These are phyloP conservation scores for Pollachius pollachius DNA, from an alignment of 2,113 vertebrate species.

Conservation along the genomic window DNA sequence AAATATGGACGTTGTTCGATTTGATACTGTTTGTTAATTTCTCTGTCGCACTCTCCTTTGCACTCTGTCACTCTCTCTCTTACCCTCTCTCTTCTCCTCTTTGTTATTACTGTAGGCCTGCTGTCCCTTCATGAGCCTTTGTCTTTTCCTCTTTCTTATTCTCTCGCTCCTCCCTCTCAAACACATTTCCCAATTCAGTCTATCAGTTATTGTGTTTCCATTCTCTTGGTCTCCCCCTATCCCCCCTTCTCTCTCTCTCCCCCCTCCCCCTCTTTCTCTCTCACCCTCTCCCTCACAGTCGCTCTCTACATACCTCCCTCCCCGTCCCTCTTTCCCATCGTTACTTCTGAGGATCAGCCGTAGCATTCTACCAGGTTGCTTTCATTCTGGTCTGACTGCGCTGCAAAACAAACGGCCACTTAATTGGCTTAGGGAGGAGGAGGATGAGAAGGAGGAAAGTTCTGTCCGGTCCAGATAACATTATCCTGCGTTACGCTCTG, in stretches of 20 bases:
- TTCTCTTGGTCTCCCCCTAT: neutral
- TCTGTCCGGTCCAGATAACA: constrained; percentile 54
- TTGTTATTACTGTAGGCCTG: too few relatives aligned
- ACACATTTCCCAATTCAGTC: neutral
- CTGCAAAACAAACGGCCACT: constrained; percentile 54
- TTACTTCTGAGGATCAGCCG: neutral
- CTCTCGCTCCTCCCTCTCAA: neutral
- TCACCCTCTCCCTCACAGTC: neutral
- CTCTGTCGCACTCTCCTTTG: neutral
- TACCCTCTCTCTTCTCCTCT: neutral
- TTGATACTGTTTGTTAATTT: too few relatives aligned
- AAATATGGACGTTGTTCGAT: too few relatives aligned
- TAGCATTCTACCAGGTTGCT: neutral
- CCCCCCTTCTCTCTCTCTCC: neutral
- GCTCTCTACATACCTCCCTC: neutral
- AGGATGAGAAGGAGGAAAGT: constrained; percentile 26
- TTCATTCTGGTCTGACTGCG: constrained; percentile 15
- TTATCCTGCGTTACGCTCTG: constrained; percentile 44
- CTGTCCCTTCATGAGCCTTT: neutral
- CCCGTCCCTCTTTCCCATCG: neutral
- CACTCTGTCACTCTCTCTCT: neutral
- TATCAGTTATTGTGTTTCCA: neutral
- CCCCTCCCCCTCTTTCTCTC: neutral
- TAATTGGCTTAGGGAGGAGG: constrained; percentile 48
- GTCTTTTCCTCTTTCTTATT: neutral